Percentiles rank a stretch among this genome's conserved stretches.
Evolutionary conservation across 1,140 invertebrate species (phyloP).

Genomic region (Brachionus angularis): DNA sequence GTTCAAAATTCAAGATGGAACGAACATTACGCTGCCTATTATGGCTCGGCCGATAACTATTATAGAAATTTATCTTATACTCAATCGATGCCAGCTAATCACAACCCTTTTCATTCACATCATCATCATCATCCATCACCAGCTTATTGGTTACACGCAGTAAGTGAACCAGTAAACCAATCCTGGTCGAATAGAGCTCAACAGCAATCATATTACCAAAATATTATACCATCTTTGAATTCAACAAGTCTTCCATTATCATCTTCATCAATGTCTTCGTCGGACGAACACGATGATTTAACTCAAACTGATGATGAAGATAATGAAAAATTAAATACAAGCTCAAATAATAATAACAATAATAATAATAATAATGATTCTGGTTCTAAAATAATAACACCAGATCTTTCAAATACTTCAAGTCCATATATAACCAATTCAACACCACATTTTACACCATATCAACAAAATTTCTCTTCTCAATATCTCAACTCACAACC

Average conservation of each 20-base stretch:
- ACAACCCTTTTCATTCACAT: too few relatives aligned
- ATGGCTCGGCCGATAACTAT: conserved; percentile 32
- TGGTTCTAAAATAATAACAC: not conserved
- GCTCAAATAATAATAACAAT: not conserved
- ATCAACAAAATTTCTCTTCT: not conserved
- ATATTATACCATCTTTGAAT: not conserved
- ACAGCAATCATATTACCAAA: not conserved
- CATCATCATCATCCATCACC: too few relatives aligned
- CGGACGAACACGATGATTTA: not conserved
- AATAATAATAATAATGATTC: too few relatives aligned
- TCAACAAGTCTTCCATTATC: not conserved
- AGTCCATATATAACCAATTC: conserved; percentile 15
- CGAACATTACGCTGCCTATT: conserved; percentile 16
- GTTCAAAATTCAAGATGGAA: too few relatives aligned
- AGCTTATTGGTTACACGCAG: conserved; percentile 27
- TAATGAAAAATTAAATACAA: conserved; percentile 17
- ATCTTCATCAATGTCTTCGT: conserved; percentile 4
- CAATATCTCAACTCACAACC: not conserved
- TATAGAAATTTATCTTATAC: conserved; percentile 10
- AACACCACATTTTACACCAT: not conserved
- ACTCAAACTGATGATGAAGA: conserved; percentile 1
- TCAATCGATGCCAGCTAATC: not conserved
- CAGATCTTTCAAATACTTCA: not conserved
- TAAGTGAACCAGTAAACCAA: conserved; percentile 10
- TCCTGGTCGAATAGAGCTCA: not conserved